Percentiles rank a stretch among this genome's conserved stretches.
Conservation (phyloP, 2,797 vertebrate genomes). For the Xiphophorus birchmanni region DNA sequence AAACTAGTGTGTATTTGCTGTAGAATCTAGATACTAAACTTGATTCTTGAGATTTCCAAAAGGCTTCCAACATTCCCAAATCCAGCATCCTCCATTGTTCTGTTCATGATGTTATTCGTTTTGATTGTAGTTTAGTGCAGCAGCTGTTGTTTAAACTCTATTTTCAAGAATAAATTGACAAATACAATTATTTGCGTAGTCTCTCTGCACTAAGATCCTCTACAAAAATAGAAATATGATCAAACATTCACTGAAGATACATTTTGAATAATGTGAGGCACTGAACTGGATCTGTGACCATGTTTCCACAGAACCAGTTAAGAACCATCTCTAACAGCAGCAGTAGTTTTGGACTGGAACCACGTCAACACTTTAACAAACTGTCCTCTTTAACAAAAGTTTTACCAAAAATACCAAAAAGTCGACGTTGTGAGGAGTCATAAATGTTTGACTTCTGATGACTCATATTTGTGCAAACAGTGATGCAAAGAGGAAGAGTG, state of each 20-base stretch:
- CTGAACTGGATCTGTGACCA: background rate
- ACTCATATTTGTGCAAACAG: background rate
- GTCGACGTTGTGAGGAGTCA: background rate
- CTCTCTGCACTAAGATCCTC: background rate
- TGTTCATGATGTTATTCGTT: background rate
- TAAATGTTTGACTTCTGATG: slow-evolving; percentile 1
- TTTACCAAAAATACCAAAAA: background rate
- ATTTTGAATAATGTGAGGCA: background rate
- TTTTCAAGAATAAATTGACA: background rate
- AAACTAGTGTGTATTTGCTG: background rate
- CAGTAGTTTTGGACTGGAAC: background rate
- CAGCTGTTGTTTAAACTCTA: background rate
- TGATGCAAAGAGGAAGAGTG: background rate
- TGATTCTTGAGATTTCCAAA: background rate
- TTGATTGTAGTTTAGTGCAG: background rate
- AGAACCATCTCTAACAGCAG: background rate
- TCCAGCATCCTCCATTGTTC: background rate
- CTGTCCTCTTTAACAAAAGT: background rate
- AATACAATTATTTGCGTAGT: background rate
- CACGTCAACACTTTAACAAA: background rate
- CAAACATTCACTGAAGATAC: background rate
- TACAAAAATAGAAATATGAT: background rate
- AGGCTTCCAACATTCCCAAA: background rate
- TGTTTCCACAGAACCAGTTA: background rate
- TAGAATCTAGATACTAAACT: background rate